A percentile compares a stretch with the other conserved stretches of the same genome.
Conservation (phyloP, 2,113 vertebrate species). For the Petromus typicus region DNA sequence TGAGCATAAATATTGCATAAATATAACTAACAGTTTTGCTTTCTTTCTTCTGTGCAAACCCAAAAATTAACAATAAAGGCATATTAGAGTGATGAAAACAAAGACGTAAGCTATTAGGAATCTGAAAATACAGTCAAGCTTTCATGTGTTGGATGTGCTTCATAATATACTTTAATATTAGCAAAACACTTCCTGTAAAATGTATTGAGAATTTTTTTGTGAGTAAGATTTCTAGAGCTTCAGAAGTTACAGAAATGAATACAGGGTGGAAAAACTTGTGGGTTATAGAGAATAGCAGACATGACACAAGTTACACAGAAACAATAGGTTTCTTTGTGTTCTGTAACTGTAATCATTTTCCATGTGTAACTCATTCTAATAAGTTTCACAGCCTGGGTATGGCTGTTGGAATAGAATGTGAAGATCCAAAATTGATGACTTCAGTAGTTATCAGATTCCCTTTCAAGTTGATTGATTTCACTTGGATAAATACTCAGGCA, state of each 20-base stretch:
- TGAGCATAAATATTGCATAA: conserved; percentile 23
- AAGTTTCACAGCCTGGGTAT: background rate
- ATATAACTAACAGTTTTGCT: conserved; percentile 53
- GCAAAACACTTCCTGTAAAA: background rate
- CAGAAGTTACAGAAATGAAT: background rate
- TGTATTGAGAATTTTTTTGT: background rate
- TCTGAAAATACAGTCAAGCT: conserved; percentile 38
- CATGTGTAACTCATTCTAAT: background rate
- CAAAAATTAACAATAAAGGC: conserved; percentile 58
- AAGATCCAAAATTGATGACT: background rate
- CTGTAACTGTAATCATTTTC: background rate
- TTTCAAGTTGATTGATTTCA: background rate
- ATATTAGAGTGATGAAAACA: conserved; percentile 54
- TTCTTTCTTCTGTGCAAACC: conserved; percentile 54
- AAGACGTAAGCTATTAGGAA: conserved; percentile 40
- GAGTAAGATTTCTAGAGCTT: background rate
- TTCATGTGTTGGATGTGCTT: background rate
- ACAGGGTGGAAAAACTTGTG: background rate
- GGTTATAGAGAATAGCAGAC: background rate
- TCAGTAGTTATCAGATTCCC: background rate
- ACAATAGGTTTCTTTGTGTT: background rate
- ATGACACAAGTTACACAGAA: background rate
- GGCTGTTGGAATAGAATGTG: background rate
- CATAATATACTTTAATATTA: background rate
- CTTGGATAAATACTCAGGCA: background rate